Evolutionary conservation across 53 echinoderm and acorn worm species (phyloP), one percentile per base, ranked within the genome.

Genomic region (Luidia sarsii): DNA sequence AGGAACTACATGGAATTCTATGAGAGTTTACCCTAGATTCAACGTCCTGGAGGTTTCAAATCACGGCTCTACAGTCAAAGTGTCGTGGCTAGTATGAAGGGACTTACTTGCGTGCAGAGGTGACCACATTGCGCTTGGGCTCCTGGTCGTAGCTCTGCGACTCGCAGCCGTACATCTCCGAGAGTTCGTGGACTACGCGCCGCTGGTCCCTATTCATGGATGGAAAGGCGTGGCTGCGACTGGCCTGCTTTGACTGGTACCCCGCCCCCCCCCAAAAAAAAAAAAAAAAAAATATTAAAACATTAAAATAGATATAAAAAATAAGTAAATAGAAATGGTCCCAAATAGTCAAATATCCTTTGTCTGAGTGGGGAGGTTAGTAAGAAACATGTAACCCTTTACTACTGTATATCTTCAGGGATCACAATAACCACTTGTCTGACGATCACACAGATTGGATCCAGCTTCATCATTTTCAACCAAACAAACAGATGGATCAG

Each of bases 131-230:
- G 50, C 91, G 90, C 83, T 87, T 89, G 21, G 97, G 97, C 46
- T 97, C 97, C 50, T 94, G 91, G 68, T 97, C 97, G 48, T 97
- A 97, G 65, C 97, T 97, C 75, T 89, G 93, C 0, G 92, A 83
- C 13, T 97, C 91, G 29, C 93, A 89, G 27, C 93, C 89, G 56
- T 97, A 97, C 71, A 97, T 89, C 46, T 97, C 97, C 0, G 93
- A 68, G 28, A 97, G 57, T 55, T 97, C 97, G 49, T 97, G 97
- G 51, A 97, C 71, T 33, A 93, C 71, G 5, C 97, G 84, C 7
- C 97, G 80, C 11, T 89, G 83, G 70, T 91, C 88, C 20, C 86
- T 68, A 23, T 93, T 93, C 97, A 93, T 93, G 18, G 85, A 27
- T 16, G 93, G 87, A 61, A 97, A 97, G 50, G 89, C 85, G 28